A percentile compares a stretch with the other conserved stretches of the same genome.
phyloP scores from a whole-genome alignment of 2,888 invertebrate species.

The Abscondita cerata region DNA sequence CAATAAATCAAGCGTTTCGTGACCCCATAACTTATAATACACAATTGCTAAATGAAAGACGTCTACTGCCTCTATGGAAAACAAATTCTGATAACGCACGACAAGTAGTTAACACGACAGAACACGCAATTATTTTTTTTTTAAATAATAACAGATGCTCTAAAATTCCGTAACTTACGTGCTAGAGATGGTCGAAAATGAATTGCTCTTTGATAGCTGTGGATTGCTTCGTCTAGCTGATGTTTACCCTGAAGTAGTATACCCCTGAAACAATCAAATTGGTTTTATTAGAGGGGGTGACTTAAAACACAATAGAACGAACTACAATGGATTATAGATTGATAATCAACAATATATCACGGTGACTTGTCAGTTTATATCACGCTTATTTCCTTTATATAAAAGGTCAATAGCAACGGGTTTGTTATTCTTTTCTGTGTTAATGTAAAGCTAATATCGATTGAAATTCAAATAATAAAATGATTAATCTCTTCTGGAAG shows the following conservation, averaged over 20 bases:
- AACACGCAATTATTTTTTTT: constrained; percentile 10
- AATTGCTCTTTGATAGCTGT: constrained; percentile 90
- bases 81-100: constrained; percentile 14
- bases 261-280: constrained; percentile 74
- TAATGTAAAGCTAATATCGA: constrained; percentile 39
- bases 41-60: constrained; percentile 5
- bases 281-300: constrained; percentile 38
- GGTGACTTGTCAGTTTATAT: constrained; percentile 45
- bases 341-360: constrained; percentile 47
- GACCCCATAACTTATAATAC: constrained; percentile 8
- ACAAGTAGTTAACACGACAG: constrained; percentile 7
- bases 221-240: constrained; percentile 85
- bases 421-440: constrained; percentile 41
- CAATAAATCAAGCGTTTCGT: constrained; percentile 13
- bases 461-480: constrained; percentile 40
- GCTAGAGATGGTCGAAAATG: constrained; percentile 92
- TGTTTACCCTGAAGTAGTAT: constrained; percentile 89
- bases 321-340: constrained; percentile 43
- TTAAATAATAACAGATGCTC: too few relatives aligned
- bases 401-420: constrained; percentile 37
- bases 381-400: constrained; percentile 45
- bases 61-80: constrained; percentile 5
- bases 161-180: too few relatives aligned
- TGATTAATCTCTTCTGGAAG: constrained; percentile 37
- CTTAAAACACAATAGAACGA: constrained; percentile 34